phyloP scores from a whole-genome alignment of 1,140 invertebrate genomes.

The Bombus soroeensis region DNA sequence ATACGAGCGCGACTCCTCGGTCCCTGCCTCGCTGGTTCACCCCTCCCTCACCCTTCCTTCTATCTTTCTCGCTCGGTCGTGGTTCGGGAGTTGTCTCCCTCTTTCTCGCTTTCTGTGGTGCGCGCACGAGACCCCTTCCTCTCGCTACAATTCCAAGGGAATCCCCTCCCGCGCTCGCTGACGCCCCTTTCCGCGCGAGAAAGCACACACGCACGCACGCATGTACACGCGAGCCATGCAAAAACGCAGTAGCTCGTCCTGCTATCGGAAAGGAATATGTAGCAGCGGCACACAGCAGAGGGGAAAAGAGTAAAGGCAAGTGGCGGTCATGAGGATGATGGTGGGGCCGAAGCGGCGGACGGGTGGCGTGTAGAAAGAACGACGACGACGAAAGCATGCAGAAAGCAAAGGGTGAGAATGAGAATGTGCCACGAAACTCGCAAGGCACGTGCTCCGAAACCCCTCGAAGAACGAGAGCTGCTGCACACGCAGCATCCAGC shows the following conservation, averaged over 20 bases:
- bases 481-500: background rate
- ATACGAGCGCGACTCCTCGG: slow-evolving; percentile 75
- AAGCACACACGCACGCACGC: slow-evolving; percentile 19
- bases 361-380: slow-evolving; percentile 20
- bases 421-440: slow-evolving; percentile 43
- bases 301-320: background rate
- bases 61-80: slow-evolving; percentile 35
- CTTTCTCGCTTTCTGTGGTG: slow-evolving; percentile 47
- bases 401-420: slow-evolving; percentile 40
- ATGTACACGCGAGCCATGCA: background rate
- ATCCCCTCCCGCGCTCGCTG: slow-evolving; percentile 56
- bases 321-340: background rate
- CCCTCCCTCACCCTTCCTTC: slow-evolving; percentile 49
- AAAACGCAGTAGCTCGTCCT: slow-evolving; percentile 16
- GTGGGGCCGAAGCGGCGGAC: background rate
- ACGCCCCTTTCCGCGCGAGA: slow-evolving; percentile 58
- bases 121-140: slow-evolving; percentile 25
- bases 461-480: background rate
- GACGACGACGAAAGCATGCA: slow-evolving; percentile 25
- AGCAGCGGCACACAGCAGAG: background rate
- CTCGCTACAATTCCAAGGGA: slow-evolving; percentile 54
- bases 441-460: slow-evolving; percentile 61
- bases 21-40: slow-evolving; percentile 48
- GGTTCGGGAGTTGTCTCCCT: slow-evolving; percentile 39
- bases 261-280: background rate